Base-by-base conservation (phyloP, 2,888 invertebrate species). In the Sepioteuthis lessoniana region DNA sequence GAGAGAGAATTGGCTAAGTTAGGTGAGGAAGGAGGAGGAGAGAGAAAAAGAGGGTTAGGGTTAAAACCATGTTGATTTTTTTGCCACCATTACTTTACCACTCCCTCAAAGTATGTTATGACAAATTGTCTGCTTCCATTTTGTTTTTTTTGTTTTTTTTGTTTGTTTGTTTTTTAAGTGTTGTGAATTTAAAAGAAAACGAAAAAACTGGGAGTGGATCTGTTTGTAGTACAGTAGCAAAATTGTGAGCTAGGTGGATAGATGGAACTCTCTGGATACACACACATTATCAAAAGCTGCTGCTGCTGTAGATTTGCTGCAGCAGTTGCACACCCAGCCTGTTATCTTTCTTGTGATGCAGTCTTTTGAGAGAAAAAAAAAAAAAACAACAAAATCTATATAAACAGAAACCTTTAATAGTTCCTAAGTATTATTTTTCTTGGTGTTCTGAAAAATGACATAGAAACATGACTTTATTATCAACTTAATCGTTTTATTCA, bases 331-430 rank as follows among this genome's bases (percentile, higher is more conserved):
- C 76, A 13, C 28, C n/a, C 76, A 76, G 76, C 76, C 76, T 76
- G 76, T 76, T 76, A 76, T 76, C 76, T 76, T 76, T 76, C 76
- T 76, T 76, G 76, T 76, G 76, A 76, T 76, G 76, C 76, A 76
- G 76, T 76, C 76, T n/a, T 76, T 76, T 76, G 76, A 35, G 76
- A 76, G 16, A 35, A 76, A 76, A 76, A n/a, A 31, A 31, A 3
- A 60, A n/a, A n/a, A 55, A 55, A 55, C 21, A 42, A 42, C 3
- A 55, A 55, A 55, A 55, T 55, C 55, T 55, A 21, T 55, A 55
- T 55, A 55, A 76, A 76, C 16, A 55, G 13, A 55, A 60, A 76
- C n/a, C n/a, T n/a, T 76, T 76, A 35, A 76, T 76, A 76, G 76
- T 76, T 76, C 76, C 76, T 76, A 76, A 76, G 76, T n/a, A 76